phyloP scores from a whole-genome alignment of 2,113 vertebrate genomes.

The Calyptommatus sinebrachiatus region DNA sequence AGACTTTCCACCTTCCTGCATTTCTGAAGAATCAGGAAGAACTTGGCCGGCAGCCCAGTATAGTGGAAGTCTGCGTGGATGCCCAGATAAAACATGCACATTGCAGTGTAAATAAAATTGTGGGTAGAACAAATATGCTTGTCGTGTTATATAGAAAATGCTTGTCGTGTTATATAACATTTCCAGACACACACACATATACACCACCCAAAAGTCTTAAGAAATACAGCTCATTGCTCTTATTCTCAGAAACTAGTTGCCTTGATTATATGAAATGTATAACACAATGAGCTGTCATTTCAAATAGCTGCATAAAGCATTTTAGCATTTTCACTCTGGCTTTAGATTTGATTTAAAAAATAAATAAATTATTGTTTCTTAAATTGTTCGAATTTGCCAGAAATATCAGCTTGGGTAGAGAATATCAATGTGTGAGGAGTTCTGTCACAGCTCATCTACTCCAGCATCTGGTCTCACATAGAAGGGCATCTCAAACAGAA shows the following conservation, averaged over 20 bases:
- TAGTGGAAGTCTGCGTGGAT: neutral
- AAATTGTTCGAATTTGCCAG: too few relatives aligned
- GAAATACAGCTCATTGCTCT: neutral
- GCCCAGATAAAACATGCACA: neutral
- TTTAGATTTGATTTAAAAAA: neutral
- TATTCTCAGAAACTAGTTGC: neutral
- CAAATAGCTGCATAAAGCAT: neutral
- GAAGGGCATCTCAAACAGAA: too few relatives aligned
- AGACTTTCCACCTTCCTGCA: neutral
- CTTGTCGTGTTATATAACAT: neutral
- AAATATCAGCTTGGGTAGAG: too few relatives aligned
- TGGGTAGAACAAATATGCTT: neutral
- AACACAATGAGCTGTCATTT: neutral
- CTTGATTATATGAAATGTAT: neutral
- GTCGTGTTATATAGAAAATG: neutral
- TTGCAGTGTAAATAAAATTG: neutral
- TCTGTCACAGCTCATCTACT: too few relatives aligned
- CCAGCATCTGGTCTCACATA: too few relatives aligned
- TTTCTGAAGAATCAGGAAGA: neutral
- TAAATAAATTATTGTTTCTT: neutral
- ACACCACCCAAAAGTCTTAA: neutral
- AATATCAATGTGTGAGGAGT: too few relatives aligned
- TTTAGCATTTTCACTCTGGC: neutral
- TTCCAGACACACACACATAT: neutral
- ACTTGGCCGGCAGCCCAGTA: neutral